Base-by-base conservation (phyloP, 2,113 vertebrate species). In the Prinia subflava region DNA sequence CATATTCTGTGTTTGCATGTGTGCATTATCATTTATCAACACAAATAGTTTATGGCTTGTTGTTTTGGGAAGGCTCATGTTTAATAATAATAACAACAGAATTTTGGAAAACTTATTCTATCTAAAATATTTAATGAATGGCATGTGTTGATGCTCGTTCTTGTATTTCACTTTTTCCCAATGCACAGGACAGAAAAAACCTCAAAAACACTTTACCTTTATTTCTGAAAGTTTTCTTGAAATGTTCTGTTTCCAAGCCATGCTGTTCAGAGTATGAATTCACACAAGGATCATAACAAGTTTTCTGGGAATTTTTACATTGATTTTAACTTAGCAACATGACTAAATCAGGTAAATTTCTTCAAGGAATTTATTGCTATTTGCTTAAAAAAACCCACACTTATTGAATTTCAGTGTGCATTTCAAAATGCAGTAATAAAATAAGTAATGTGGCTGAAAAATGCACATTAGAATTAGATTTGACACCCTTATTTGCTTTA, bases 401-500 rank as follows among this genome's bases (percentile, higher is more conserved):
- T 91, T 96, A 59, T 91, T 97, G 92, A 96, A 97, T 97, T 77
- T 91, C 80, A 75, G 93, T 60, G 68, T 97, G 94, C 60, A 44
- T 98, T 98, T 98, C 97, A 98, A 98, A 97, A 98, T 97, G 89
- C 71, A 92, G 90, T 98, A 98, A 99, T 98, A 98, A 98, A 98
- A 95, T 94, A 97, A 97, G 97, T 98, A 97, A 97, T 97, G 95
- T 96, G 92, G 89, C 97, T 99, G 99, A 99, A 97, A 97, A 99
- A 99, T 99, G 98, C 98, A 96, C 91, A 96, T 92, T 97, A 44
- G 97, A 98, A 99, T 99, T 98, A 98, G 95, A 96, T 99, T 98
- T 99, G 99, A 99, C 99, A 98, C 95, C 97, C 97, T 98, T 98
- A 98, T 99, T 99, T 99, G 98, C 98, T 98, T 98, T 98, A 97